Base-by-base conservation (phyloP, 2,797 vertebrate genomes). In the Syncerus caffer region DNA sequence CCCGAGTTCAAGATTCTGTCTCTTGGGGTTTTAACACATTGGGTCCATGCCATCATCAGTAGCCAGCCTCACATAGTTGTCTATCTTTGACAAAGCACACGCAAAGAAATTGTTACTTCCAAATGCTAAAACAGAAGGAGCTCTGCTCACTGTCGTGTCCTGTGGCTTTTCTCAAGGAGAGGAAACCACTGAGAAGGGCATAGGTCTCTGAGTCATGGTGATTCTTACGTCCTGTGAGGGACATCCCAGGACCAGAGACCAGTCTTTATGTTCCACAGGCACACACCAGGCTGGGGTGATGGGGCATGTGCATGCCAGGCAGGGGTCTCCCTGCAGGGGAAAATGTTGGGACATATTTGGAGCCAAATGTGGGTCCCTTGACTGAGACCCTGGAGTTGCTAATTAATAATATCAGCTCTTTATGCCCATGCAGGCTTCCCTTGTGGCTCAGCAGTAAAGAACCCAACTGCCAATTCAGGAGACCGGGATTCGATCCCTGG, bases 131-230 rank as follows among this genome's bases (percentile, higher is more conserved):
- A 2, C 23, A 0, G 2, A 53, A n/a, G 42, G 23, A 5, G 21
- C 51, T 53, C 38, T 60, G 74, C 27, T 50, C 21, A n/a, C 17
- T 15, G 3, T 1, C 25, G 38, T 12, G 45, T 34, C 62, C 55
- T 53, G 47, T 64, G 62, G 31, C 50, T 96, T 85, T 94, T 87
- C 38, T 92, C 62, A 55, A 31, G 51, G 50, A 60, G 25, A 31
- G 60, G 17, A 78, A 58, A 53, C 21, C 19, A 21, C 25, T 1
- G 38, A 29, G 21, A 50, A 42, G 47, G 31, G 17, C 3, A 14
- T 8, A 4, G 19, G 27, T 1, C 15, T 58, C 19, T 16, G 27
- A 42, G 8, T 7, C 62, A 34, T 38, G 53, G 29, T 16, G 23
- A 64, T 2, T 79, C 83, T 25, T 47, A 42, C 29, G 12, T 87